A percentile compares a stretch with the other conserved stretches of the same genome.
These are phyloP conservation scores for Drosophila antonietae DNA, from an alignment of 2,888 invertebrate genomes.

Conservation along the genomic window DNA sequence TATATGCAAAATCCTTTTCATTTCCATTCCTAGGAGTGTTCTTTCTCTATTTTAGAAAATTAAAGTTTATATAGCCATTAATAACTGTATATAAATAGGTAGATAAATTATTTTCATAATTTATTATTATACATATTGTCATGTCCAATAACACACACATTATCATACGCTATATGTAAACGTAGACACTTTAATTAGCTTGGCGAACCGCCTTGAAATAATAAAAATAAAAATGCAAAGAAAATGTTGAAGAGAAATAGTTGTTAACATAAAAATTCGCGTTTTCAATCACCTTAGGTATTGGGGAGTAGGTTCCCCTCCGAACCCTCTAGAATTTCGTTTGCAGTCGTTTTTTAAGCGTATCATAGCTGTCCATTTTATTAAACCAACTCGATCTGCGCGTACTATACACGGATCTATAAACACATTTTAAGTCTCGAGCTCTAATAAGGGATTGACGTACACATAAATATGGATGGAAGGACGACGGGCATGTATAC, in stretches of 20 bases:
- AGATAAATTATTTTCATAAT: slow-evolving; percentile 46
- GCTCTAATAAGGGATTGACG: too few species aligned
- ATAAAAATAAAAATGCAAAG: slow-evolving; percentile 7
- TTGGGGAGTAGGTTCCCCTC: too few species aligned
- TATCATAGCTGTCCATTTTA: too few species aligned
- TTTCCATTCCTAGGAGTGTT: background rate
- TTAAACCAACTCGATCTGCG: too few species aligned
- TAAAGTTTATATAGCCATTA: slow-evolving; percentile 5
- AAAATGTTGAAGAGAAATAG: background rate
- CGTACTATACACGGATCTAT: too few species aligned
- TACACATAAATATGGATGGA: too few species aligned
- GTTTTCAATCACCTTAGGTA: slow-evolving; percentile 15
- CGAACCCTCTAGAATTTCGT: too few species aligned
- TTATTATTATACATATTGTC: slow-evolving; percentile 4
- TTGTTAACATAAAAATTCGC: slow-evolving; percentile 7
- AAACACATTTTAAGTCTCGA: too few species aligned
- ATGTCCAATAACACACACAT: background rate
- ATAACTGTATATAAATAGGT: slow-evolving; percentile 45
- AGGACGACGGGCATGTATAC: too few species aligned
- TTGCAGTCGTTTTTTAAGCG: too few species aligned
- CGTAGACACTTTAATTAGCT: slow-evolving; percentile 16
- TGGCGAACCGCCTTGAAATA: slow-evolving; percentile 20
- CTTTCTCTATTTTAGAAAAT: slow-evolving; percentile 12
- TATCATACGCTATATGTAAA: slow-evolving; percentile 15
- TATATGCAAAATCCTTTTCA: background rate